Conservation (phyloP, 2,113 vertebrate species). For the Macheiramphus alcinus region DNA sequence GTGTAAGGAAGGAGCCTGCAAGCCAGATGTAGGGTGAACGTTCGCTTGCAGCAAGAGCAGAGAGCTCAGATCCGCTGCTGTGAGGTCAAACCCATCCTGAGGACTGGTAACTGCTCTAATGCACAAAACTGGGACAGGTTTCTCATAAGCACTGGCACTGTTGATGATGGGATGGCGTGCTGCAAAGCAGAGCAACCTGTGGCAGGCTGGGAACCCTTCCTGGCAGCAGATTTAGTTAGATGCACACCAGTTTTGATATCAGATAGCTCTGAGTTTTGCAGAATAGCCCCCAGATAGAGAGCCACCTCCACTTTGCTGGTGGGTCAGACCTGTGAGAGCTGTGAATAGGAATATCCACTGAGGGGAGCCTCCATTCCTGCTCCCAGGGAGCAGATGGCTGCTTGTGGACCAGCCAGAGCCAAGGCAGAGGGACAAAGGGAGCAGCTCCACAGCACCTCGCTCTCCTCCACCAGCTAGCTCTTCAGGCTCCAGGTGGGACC, state of each 20-base stretch:
- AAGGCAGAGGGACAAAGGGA: neutral
- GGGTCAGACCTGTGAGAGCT: neutral
- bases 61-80: neutral
- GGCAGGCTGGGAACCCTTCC: neutral
- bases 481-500: neutral
- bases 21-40: neutral
- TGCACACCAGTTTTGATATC: neutral
- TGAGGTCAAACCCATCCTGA: neutral
- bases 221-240: neutral
- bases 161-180: too few species aligned
- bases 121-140: neutral
- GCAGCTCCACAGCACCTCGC: fast-evolving
- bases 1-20: slow-evolving; percentile 80
- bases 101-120: fast-evolving
- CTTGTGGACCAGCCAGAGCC: neutral
- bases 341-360: neutral
- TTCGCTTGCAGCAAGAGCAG: neutral
- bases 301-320: neutral
- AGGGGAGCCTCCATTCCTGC: neutral
- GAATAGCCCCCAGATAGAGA: neutral
- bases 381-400: neutral
- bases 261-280: neutral
- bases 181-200: neutral
- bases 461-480: neutral
- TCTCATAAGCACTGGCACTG: neutral